These are phyloP conservation scores for Hoplostethus mediterraneus DNA, from an alignment of 2,797 vertebrate genomes.

Conservation along the genomic window DNA sequence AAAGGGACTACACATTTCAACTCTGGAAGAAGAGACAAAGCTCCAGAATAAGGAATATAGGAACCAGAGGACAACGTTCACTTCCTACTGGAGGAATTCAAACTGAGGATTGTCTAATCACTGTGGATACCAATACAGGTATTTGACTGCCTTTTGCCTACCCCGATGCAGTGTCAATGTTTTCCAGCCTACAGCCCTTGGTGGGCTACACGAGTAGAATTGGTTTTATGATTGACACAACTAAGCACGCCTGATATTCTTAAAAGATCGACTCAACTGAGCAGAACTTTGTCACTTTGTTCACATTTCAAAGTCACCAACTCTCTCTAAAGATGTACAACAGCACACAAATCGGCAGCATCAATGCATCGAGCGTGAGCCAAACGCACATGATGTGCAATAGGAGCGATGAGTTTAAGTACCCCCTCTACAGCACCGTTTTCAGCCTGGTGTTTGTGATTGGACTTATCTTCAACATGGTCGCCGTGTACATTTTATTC, in stretches of 20 bases:
- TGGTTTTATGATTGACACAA: not conserved
- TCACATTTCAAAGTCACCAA: not conserved
- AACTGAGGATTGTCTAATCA: conserved; percentile 5
- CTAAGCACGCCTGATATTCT: not conserved
- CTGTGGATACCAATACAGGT: conserved; percentile 51
- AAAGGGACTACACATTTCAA: conserved; percentile 24
- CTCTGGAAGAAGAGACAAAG: conserved; percentile 14
- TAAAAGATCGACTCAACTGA: not conserved
- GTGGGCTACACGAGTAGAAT: conserved; percentile 11
- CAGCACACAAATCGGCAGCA: not conserved
- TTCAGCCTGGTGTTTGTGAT: conserved; percentile 95
- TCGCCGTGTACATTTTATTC: conserved; percentile 93
- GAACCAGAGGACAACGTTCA: conserved; percentile 3
- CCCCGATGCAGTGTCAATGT: not conserved
- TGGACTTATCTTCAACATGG: conserved; percentile 91
- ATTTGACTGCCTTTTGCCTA: not conserved
- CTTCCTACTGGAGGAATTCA: not conserved
- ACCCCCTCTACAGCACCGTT: conserved; percentile 89
- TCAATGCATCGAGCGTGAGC: conserved; percentile 35
- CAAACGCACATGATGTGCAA: conserved; percentile 66
- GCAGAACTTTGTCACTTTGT: conserved; percentile 1
- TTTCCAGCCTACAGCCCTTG: not conserved
- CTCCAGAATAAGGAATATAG: conserved; percentile 32
- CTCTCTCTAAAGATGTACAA: conserved; percentile 65
- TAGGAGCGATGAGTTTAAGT: conserved; percentile 93